Percentiles rank a stretch among this genome's conserved stretches.
Conservation (phyloP, 92 coral and sea anemone genomes). For the Palythoa grandiflora region DNA sequence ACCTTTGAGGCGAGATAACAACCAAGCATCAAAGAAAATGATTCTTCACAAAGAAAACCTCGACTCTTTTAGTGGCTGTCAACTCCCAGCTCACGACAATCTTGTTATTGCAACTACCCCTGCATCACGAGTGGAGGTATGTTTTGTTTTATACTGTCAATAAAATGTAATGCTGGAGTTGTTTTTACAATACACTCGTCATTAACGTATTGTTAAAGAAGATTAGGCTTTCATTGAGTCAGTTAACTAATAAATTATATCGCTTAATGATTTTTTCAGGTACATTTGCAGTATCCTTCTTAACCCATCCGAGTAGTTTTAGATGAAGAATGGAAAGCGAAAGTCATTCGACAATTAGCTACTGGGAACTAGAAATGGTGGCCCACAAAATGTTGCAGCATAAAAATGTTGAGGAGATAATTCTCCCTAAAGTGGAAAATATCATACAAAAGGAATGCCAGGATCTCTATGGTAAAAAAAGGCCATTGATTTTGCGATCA, state of each 20-base stretch:
- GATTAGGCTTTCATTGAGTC: not conserved
- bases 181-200: not conserved
- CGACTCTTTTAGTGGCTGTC: not conserved
- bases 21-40: not conserved
- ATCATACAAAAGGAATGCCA: not conserved
- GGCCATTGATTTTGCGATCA: conserved; percentile 36
- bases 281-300: conserved; percentile 31
- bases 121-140: conserved; percentile 34
- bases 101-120: conserved; percentile 38
- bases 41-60: not conserved
- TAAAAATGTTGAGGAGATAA: not conserved
- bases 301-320: conserved; percentile 26
- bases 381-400: conserved; percentile 21
- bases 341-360: conserved; percentile 41
- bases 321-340: conserved; percentile 29
- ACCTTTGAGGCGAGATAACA: conserved; percentile 10
- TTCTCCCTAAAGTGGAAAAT: not conserved
- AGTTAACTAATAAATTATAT: not conserved
- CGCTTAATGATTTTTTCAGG: conserved; percentile 26
- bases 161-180: not conserved
- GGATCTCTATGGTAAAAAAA: conserved; percentile 35
- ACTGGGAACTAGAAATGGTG: conserved; percentile 18
- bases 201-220: not conserved
- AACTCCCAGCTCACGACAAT: conserved; percentile 31
- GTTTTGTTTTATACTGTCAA: conserved; percentile 4